Conservation (phyloP, 2,888 invertebrate genomes). For the Temnothorax unifasciatus region DNA sequence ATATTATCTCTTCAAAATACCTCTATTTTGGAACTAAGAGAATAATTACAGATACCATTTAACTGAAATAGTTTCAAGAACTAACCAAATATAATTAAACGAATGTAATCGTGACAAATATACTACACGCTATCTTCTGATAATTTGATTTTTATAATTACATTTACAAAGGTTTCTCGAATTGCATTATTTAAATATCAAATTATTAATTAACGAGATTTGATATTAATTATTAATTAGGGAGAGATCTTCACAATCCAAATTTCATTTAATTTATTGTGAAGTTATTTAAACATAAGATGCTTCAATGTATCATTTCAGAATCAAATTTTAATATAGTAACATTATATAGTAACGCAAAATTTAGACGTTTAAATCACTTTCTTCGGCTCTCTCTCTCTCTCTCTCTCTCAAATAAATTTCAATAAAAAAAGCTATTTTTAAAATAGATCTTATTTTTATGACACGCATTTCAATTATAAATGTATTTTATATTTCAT, state of each 20-base stretch:
- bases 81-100: neutral
- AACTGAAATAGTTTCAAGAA: neutral
- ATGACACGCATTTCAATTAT: neutral
- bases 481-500: neutral
- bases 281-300: neutral
- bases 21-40: neutral
- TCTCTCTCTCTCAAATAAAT: neutral
- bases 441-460: neutral
- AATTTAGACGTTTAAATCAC: neutral
- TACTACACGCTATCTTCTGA: neutral
- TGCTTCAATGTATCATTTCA: neutral
- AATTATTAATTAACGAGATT: constrained; percentile 6
- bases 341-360: no score
- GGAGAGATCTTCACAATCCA: neutral
- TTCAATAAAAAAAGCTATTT: neutral
- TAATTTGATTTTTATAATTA: constrained; percentile 27
- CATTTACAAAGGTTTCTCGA: neutral
- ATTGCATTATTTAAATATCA: constrained; percentile 19
- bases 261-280: neutral
- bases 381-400: neutral
- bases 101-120: constrained; percentile 11
- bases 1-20: neutral
- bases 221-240: constrained; percentile 15
- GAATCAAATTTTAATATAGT: neutral
- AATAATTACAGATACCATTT: neutral